Percentiles rank a stretch among this genome's conserved stretches.
Evolutionary conservation across 2,113 vertebrate genomes (phyloP).

Genomic region (Dolichallabes microphthalmus): DNA sequence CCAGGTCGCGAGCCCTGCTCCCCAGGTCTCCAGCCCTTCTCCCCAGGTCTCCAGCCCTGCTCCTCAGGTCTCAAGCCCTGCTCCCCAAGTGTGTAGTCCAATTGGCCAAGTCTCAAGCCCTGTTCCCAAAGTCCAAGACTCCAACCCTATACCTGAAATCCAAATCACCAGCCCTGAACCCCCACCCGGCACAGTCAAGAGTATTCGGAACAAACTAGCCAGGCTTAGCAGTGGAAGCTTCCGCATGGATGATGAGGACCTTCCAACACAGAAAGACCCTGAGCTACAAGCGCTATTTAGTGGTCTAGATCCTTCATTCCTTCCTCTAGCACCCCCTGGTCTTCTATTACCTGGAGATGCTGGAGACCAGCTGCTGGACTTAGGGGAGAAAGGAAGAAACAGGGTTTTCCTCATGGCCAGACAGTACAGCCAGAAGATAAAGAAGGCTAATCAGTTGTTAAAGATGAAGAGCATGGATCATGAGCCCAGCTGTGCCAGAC

Average conservation of each 20-base stretch:
- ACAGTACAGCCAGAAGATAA: conserved; percentile 98
- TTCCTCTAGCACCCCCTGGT: conserved; percentile 70
- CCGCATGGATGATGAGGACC: conserved; percentile 74
- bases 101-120: not conserved
- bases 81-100: not conserved
- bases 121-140: not conserved
- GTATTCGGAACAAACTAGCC: conserved; percentile 72
- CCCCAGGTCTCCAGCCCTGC: not conserved
- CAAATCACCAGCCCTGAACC: conserved; percentile 70
- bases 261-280: conserved; percentile 61
- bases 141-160: conserved; percentile 1
- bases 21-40: not conserved
- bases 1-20: not conserved
- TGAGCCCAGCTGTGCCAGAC: conserved; percentile 73
- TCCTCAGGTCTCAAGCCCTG: not conserved
- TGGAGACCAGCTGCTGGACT: conserved; percentile 73
- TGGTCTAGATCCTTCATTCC: conserved; percentile 72
- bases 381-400: conserved; percentile 83
- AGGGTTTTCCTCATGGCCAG: conserved; percentile 94
- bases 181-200: conserved; percentile 71
- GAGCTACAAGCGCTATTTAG: conserved; percentile 79
- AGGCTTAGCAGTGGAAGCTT: conserved; percentile 77
- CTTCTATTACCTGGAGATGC: conserved; percentile 67
- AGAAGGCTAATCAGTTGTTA: conserved; percentile 93
- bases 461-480: conserved; percentile 88